Conservation (phyloP, 2,113 vertebrate genomes). For the Manacus vitellinus region DNA sequence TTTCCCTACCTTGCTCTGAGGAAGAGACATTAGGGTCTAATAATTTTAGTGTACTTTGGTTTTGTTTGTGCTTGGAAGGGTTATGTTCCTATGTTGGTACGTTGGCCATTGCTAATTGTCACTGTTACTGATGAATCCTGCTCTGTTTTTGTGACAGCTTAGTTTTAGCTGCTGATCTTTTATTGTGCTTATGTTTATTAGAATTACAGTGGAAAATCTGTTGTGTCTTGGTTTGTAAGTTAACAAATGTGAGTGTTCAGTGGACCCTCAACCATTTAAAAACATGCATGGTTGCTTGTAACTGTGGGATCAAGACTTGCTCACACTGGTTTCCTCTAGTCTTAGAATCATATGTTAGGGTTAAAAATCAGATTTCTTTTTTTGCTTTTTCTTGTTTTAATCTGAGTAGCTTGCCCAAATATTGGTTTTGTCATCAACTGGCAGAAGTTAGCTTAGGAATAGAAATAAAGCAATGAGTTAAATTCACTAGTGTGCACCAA, state of each 20-base stretch:
- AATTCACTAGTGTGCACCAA: neutral
- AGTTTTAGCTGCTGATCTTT: neutral
- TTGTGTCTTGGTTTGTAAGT: neutral
- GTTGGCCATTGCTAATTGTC: neutral
- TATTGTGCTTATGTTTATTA: neutral
- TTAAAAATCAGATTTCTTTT: neutral
- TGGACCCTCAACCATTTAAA: neutral
- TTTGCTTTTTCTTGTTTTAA: neutral
- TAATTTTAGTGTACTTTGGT: neutral
- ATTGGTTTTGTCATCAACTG: neutral
- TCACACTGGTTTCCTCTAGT: neutral
- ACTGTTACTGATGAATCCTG: accelerated
- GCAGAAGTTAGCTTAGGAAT: neutral
- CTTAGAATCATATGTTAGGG: neutral
- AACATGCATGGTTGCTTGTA: accelerated
- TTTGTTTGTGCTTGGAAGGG: neutral
- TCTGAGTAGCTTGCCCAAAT: neutral
- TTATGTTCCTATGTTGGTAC: neutral
- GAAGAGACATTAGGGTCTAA: neutral
- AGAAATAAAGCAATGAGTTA: neutral
- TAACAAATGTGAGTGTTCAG: neutral
- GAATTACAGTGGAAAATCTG: neutral
- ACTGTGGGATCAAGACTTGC: neutral
- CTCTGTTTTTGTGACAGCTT: neutral
- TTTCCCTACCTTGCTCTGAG: neutral